These are phyloP conservation scores for Sitodiplosis mosellana DNA, from an alignment of 1,140 invertebrate species.

Conservation along the genomic window DNA sequence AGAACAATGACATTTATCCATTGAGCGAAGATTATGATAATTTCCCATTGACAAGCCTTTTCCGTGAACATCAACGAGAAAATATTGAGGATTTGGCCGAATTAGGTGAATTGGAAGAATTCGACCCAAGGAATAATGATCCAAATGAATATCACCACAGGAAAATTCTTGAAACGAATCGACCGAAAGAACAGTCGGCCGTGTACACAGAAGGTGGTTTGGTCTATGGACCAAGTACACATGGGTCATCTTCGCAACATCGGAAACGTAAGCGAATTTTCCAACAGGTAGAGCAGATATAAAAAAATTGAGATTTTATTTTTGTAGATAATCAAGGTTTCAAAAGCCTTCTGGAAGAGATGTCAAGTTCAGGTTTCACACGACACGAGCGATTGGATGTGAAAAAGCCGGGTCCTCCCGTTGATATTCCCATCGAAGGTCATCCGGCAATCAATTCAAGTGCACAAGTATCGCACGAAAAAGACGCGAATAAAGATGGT, in stretches of 20 bases:
- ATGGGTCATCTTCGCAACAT: conserved; percentile 4
- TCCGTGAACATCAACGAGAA: neutral
- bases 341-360: conserved; percentile 15
- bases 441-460: neutral
- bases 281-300: neutral
- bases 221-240: conserved; percentile 26
- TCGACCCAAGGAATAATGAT: conserved; percentile 1
- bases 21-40: no score
- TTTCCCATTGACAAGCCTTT: neutral
- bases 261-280: neutral
- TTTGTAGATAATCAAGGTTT: conserved; percentile 8
- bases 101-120: neutral
- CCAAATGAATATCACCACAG: neutral
- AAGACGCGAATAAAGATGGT: neutral
- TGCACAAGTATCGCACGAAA: conserved; percentile 7
- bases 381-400: conserved; percentile 74
- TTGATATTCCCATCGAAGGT: conserved; percentile 27
- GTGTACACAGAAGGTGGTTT: conserved; percentile 45
- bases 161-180: neutral
- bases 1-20: no score
- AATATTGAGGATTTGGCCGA: neutral
- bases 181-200: conserved; percentile 8
- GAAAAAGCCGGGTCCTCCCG: conserved; percentile 80
- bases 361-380: conserved; percentile 44
- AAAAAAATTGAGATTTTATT: neutral